Conservation (phyloP, 1,140 invertebrate species). For the Macrosteles quadrilineatus region DNA sequence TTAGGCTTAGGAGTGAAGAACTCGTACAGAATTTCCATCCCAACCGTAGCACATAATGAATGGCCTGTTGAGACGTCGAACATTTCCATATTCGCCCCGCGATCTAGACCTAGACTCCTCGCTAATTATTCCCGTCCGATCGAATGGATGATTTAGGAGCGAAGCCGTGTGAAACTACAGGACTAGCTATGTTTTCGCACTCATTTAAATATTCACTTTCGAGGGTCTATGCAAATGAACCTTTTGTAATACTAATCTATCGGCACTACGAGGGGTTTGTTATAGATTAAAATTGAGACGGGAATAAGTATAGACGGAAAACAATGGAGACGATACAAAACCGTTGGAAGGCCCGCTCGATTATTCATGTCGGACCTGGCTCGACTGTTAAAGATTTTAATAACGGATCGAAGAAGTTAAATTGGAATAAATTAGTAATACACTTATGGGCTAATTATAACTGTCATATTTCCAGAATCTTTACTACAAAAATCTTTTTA, state of each 20-base stretch:
- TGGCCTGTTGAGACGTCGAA: not conserved
- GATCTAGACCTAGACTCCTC: not conserved
- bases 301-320: not conserved
- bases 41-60: too few relatives aligned
- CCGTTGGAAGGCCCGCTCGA: not conserved
- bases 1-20: too few relatives aligned
- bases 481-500: too few relatives aligned
- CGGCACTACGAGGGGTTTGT: not conserved
- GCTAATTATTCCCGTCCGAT: slow-evolving; percentile 4
- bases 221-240: slow-evolving; percentile 4
- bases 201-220: not conserved
- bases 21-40: too few relatives aligned
- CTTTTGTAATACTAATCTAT: not conserved
- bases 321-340: not conserved
- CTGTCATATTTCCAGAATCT: too few relatives aligned
- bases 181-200: not conserved
- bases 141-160: slow-evolving; percentile 5
- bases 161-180: not conserved
- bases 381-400: too few relatives aligned
- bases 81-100: not conserved
- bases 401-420: too few relatives aligned
- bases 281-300: slow-evolving; percentile 2
- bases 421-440: too few relatives aligned
- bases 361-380: not conserved
- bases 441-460: too few relatives aligned